phyloP scores from a whole-genome alignment of 2,888 invertebrate species.

The Limenitis arthemis region DNA sequence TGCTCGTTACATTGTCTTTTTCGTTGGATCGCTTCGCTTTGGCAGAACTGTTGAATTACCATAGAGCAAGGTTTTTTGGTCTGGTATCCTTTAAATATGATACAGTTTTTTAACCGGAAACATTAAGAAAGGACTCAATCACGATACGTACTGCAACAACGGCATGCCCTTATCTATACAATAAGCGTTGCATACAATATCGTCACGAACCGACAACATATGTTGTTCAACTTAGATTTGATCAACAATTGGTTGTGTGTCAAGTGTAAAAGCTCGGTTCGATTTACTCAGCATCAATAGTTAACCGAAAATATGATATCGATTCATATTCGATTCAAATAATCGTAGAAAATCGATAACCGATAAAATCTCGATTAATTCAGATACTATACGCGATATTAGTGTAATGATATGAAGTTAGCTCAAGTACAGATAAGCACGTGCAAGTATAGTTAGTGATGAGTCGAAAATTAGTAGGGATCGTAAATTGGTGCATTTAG shows the following conservation, averaged over 20 bases:
- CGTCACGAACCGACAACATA: constrained; percentile 50
- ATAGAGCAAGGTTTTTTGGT: constrained; percentile 6
- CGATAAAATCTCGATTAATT: not conserved
- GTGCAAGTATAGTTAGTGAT: constrained; percentile 60
- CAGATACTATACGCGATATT: constrained; percentile 14
- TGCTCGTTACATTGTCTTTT: constrained; percentile 66
- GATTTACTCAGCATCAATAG: constrained; percentile 17
- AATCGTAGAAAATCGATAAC: no score
- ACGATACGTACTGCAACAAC: constrained; percentile 70
- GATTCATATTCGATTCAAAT: not conserved
- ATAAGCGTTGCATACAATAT: constrained; percentile 71
- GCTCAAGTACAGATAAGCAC: constrained; percentile 37
- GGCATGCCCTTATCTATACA: constrained; percentile 68
- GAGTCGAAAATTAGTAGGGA: constrained; percentile 65
- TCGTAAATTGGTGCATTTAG: constrained; percentile 3
- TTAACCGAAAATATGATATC: not conserved
- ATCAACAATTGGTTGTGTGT: constrained; percentile 28
- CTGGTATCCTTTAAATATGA: not conserved
- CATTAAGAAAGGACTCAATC: constrained; percentile 53
- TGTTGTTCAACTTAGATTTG: constrained; percentile 37
- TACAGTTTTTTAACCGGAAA: not conserved
- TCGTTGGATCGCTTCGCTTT: constrained; percentile 51
- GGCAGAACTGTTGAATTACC: constrained; percentile 49
- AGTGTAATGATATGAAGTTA: constrained; percentile 46
- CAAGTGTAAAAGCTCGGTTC: constrained; percentile 37